phyloP scores from a whole-genome alignment of 92 coral and sea anemone genomes.

The Siderastrea siderea region DNA sequence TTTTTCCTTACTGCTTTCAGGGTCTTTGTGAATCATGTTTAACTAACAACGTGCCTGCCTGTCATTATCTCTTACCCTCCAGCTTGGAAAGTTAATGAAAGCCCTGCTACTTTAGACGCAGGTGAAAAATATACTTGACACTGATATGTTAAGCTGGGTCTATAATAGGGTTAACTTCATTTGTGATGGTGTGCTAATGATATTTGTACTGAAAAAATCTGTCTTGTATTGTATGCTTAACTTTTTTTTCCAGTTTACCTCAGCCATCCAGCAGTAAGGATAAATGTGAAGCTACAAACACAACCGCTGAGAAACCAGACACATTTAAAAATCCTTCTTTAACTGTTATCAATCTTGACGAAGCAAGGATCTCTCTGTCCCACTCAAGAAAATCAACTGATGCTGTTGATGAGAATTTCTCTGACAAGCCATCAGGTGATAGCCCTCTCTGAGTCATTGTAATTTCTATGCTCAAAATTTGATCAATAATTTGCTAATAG shows the following conservation, averaged over 20 bases:
- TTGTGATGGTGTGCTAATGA: background rate
- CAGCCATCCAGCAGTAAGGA: constrained; percentile 5
- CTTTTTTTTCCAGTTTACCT: background rate
- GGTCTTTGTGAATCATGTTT: background rate
- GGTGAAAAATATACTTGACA: too few species aligned
- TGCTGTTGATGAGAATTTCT: background rate
- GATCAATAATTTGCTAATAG: too few species aligned
- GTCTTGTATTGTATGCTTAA: background rate
- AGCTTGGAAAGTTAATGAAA: too few species aligned
- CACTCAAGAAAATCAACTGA: background rate
- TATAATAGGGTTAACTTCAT: too few species aligned
- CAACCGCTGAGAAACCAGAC: background rate
- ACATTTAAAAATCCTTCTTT: background rate
- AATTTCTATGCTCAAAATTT: background rate
- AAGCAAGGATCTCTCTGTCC: background rate
- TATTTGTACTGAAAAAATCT: background rate
- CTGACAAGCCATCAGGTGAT: constrained; percentile 43
- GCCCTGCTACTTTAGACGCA: too few species aligned
- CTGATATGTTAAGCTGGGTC: too few species aligned
- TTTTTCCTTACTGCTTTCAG: background rate
- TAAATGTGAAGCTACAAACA: too few species aligned
- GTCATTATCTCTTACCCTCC: too few species aligned
- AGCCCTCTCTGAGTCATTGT: too few species aligned
- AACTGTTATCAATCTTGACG: background rate
- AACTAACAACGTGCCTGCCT: too few species aligned